A percentile compares a stretch with the other conserved stretches of the same genome.
Evolutionary conservation across 1,140 invertebrate species (phyloP).

Genomic region (roundworm (Caenorhabditis elegans)): WBcel235 BX284606.5:6711501-6712000

Average conservation of each 20-base stretch:
- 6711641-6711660: not conserved
- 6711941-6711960: not conserved
- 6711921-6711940: constrained; percentile 17
- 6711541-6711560: constrained; percentile 76
- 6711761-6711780: constrained; percentile 50
- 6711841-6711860: too few relatives aligned
- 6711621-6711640: constrained; percentile 80
- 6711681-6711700: constrained; percentile 41
- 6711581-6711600: constrained; percentile 80
- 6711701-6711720: constrained; percentile 46
- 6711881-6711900: not conserved
- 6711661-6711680: not conserved
- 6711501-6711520: constrained; percentile 66
- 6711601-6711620: constrained; percentile 90
- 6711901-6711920: not conserved
- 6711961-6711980: not conserved
- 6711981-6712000: too few relatives aligned
- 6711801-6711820: not conserved
- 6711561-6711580: constrained; percentile 99
- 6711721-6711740: constrained; percentile 10
- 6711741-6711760: constrained; percentile 42
- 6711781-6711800: constrained; percentile 1
- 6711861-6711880: too few relatives aligned
- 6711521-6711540: not conserved
- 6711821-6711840: too few relatives aligned